Evolutionary conservation across 2,888 invertebrate species (phyloP).

Genomic region (Plusia festucae): DNA sequence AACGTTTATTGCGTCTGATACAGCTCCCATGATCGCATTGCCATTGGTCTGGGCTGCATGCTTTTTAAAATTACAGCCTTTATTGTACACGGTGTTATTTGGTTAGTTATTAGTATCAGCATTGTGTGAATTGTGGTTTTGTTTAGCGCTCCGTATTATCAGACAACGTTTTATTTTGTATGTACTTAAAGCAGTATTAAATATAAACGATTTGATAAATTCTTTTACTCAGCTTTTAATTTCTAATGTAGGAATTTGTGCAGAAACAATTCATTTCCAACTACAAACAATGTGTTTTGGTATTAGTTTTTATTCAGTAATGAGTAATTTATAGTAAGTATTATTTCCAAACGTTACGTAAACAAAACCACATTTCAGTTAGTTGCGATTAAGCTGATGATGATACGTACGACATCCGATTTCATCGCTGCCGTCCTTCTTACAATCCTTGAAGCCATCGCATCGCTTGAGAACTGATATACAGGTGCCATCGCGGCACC

Average conservation of each 20-base stretch:
- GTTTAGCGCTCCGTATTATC: slow-evolving; percentile 26
- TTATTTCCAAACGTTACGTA: neutral
- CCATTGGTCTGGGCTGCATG: slow-evolving; percentile 92
- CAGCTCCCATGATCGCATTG: slow-evolving; percentile 93
- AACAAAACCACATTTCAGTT: slow-evolving; percentile 48
- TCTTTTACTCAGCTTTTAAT: no score
- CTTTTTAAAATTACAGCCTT: slow-evolving; percentile 77
- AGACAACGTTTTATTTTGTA: neutral
- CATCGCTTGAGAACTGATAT: slow-evolving; percentile 92
- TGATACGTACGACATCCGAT: slow-evolving; percentile 90
- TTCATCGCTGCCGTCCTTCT: slow-evolving; percentile 91
- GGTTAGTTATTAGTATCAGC: slow-evolving; percentile 53
- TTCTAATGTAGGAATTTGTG: no score
- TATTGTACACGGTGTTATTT: slow-evolving; percentile 45
- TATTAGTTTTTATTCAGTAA: no score
- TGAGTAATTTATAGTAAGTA: no score
- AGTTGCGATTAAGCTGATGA: slow-evolving; percentile 52
- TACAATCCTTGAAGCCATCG: slow-evolving; percentile 93
- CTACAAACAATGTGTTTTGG: no score
- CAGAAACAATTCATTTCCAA: no score
- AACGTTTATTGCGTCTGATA: slow-evolving; percentile 89
- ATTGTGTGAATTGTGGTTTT: slow-evolving; percentile 43
- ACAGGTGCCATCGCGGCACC: slow-evolving; percentile 93
- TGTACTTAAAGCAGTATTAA: neutral
- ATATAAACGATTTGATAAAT: no score